Base-by-base conservation (phyloP, 2,797 vertebrate genomes). In the Sebastes reedi region DNA sequence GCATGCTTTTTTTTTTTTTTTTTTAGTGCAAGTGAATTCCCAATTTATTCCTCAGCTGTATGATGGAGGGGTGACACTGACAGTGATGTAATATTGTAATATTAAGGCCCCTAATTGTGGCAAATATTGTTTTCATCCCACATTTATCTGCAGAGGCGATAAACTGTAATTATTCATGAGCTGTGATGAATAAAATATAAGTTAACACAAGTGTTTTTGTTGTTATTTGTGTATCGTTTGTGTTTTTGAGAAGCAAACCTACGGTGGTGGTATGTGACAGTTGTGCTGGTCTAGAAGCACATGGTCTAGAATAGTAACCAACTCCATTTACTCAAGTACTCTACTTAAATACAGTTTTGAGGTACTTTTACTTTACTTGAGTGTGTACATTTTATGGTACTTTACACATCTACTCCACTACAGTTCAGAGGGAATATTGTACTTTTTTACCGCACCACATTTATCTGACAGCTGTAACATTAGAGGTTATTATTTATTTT, bases 21-120 rank as follows among this genome's bases (percentile, higher is more conserved):
- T 72, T 72, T 58, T 6, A 82, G 76, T 50, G 62, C 30, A n/a
- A 54, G 61, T 60, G 22, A 66, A 34, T 60, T 62, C 66, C 36
- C 18, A 12, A 13, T 62, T 67, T 30, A 66, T 65, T 16, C 42
- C 60, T 80, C 25, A 52, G 34, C 29, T 22, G 1, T 1, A 8
- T 24, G 54, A 61, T 7, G 14, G 16, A 70, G 54, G 6, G 4
- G 30, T 20, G 32, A 61, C 42, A 18, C 11, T 36, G 6, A 4
- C 30, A 34, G n/a, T 24, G 13, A n/a, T 56, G 25, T 12, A 34
- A 60, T 30, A 16, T 20, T 0, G 3, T 22, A 11, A 7, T 14
- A 9, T 36, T 10, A 42, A 58, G 12, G 6, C 13, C 14, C 55
- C 24, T 14, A 25, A 58, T 6, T 14, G 11, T 58, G 55, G 13